Evolutionary conservation across 2,113 vertebrate genomes (phyloP).

Genomic region (Boulengeromyrus knoepffleri): DNA sequence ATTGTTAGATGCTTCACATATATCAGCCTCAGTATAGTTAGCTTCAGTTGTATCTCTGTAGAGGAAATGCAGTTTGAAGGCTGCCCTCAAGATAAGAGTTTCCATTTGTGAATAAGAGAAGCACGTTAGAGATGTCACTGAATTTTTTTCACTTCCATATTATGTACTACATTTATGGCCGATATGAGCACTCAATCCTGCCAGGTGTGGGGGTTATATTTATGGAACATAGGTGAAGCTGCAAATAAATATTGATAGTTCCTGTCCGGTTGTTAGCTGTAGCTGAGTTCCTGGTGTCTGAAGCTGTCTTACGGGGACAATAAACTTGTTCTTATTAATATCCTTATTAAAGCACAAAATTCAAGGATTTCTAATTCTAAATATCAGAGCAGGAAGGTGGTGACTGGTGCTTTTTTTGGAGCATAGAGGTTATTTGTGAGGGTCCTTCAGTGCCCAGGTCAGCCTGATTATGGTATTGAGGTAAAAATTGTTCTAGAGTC

Average conservation of each 20-base stretch:
- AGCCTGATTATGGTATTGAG: too few species aligned
- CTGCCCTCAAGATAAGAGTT: not conserved
- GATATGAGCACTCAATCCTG: not conserved
- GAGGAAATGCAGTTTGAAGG: not conserved
- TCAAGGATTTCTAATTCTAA: not conserved
- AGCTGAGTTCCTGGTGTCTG: not conserved
- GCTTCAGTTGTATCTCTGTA: not conserved
- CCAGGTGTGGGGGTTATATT: too few species aligned
- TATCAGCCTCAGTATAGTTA: not conserved
- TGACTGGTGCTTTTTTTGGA: too few species aligned
- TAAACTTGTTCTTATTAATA: not conserved
- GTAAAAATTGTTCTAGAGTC: too few species aligned
- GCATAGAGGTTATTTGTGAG: too few species aligned
- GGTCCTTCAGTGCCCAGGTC: too few species aligned
- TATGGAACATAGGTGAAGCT: not conserved
- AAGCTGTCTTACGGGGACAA: not conserved
- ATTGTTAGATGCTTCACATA: not conserved
- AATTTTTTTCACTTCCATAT: not conserved
- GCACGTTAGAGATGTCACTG: not conserved
- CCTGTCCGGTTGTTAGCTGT: not conserved
- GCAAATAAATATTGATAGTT: not conserved
- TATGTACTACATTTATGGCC: not conserved
- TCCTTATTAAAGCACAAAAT: not conserved
- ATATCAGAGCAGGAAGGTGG: not conserved
- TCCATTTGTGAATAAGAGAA: not conserved